Evolutionary conservation across 2,888 invertebrate species (phyloP), one percentile per base, ranked within the genome.

Genomic region (Sylvicola fuscatus): DNA sequence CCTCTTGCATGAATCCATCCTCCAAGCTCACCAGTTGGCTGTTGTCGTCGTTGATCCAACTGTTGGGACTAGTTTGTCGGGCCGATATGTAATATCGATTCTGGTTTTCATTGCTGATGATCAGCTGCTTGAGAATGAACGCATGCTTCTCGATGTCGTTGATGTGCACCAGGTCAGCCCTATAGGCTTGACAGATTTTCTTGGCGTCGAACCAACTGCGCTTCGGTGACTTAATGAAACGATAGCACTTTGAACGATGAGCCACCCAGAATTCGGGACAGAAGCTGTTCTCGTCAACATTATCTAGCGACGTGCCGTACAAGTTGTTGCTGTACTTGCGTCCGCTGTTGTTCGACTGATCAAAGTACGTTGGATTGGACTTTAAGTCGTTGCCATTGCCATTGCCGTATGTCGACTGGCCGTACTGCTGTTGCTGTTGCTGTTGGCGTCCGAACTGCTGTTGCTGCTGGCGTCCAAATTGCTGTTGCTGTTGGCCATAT

Each of bases 261-360:
- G 71, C 69, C n/a, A 78, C 58, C 93, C 93, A 93, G 53, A 84
- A 70, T 36, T 78, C 73, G 0, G 90, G 92, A 56, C 93, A 93
- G 34, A 49, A 58, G 41, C 53, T 50, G 15, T 52, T 50, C 32
- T 54, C 54, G 42, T 49, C 62, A 4, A 21, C 21, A 21, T 21
- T 21, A 21, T 21, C 21, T 6, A 21, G 8, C 21, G 21, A 21
- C 4, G 21, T 21, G 21, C 21, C 21, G 8, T 21, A 21, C 21
- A 21, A 21, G 8, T 21, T 21, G 8, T 21, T 21, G 21, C 21
- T 21, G 21, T 6, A 21, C 21, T 21, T 21, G 4, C 21, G 21
- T 6, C 21, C 21, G n/a, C n/a, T n/a, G n/a, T n/a, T n/a, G n/a
- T n/a, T n/a, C 21, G 21, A 8, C 8, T 21, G 21, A 21, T 21